These are phyloP conservation scores for Carterocephalus palaemon DNA, from an alignment of 2,888 invertebrate genomes.

Conservation along the genomic window DNA sequence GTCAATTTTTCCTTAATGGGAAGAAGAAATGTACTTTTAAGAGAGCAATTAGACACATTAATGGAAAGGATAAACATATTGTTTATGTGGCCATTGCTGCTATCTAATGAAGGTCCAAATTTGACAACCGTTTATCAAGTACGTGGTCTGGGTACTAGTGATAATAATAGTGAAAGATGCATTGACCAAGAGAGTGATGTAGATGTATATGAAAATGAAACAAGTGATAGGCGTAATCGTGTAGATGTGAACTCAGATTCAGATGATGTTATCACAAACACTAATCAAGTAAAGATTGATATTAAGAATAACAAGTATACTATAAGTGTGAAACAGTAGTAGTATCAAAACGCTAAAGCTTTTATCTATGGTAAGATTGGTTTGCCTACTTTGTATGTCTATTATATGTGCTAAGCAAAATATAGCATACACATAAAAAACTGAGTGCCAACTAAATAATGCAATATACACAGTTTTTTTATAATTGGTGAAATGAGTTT, in stretches of 20 bases:
- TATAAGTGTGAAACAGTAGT: too few relatives aligned
- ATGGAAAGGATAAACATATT: constrained; percentile 51
- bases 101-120: constrained; percentile 47
- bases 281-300: too few relatives aligned
- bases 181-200: not conserved
- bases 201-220: not conserved
- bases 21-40: constrained; percentile 42
- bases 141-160: not conserved
- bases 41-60: constrained; percentile 40
- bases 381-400: too few relatives aligned
- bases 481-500: too few relatives aligned
- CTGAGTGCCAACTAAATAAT: too few relatives aligned
- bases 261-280: not conserved
- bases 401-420: too few relatives aligned
- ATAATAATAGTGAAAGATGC: not conserved
- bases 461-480: too few relatives aligned
- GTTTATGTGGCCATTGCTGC: constrained; percentile 58
- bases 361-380: too few relatives aligned
- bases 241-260: not conserved
- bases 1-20: constrained; percentile 38
- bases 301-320: too few relatives aligned
- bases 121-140: not conserved
- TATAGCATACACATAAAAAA: too few relatives aligned
- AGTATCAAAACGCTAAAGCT: too few relatives aligned
- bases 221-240: not conserved